Conservation (phyloP, 1,140 invertebrate species). For the Portunus trituberculatus region DNA sequence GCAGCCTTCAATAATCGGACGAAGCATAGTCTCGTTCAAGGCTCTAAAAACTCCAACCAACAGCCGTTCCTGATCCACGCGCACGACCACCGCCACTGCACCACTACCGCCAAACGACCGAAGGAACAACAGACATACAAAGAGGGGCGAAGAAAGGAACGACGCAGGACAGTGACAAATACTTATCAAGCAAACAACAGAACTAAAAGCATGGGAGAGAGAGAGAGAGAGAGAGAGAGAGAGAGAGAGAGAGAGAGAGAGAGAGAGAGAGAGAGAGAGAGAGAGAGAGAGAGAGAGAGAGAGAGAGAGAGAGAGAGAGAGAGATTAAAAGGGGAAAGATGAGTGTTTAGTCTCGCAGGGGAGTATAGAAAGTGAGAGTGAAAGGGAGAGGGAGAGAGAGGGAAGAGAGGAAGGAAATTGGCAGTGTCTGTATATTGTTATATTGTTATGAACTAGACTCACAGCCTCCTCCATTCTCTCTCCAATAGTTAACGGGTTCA, state of each 20-base stretch:
- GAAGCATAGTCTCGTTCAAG: not conserved
- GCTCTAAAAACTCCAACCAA: not conserved
- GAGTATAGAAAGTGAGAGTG: not conserved
- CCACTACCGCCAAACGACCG: not conserved
- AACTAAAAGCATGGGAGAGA: not conserved
- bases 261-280: no score
- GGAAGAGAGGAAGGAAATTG: not conserved
- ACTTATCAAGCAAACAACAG: not conserved
- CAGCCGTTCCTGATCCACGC: not conserved
- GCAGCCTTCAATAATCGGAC: constrained; percentile 2
- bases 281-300: not conserved
- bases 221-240: constrained; percentile 16
- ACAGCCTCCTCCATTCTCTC: not conserved
- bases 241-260: constrained; percentile 8
- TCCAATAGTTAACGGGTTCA: not conserved
- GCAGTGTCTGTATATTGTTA: not conserved
- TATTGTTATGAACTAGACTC: not conserved
- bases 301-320: constrained; percentile 50
- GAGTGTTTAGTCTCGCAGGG: not conserved
- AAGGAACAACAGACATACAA: not conserved
- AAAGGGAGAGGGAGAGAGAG: constrained; percentile 13
- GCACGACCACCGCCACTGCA: not conserved
- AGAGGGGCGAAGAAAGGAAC: not conserved
- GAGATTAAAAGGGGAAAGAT: constrained; percentile 30
- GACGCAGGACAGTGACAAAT: not conserved